Evolutionary conservation across 2,797 vertebrate genomes (phyloP).

Genomic region (Hirundo rustica): DNA sequence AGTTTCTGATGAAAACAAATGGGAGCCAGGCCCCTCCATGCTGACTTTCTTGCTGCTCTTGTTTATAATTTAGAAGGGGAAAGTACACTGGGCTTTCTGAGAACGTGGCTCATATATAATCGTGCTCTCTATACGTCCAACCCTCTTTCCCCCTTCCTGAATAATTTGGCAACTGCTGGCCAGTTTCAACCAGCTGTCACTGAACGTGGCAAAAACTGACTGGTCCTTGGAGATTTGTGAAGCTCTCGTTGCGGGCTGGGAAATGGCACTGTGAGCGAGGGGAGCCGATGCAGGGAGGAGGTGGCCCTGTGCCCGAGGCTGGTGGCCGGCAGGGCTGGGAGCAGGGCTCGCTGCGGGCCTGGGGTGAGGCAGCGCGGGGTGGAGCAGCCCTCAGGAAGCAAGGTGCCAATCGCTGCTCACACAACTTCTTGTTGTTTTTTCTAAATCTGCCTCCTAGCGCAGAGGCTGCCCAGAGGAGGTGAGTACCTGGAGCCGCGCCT

Average conservation of each 20-base stretch:
- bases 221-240: background rate
- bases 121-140: fast-evolving
- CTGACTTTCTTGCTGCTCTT: background rate
- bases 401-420: background rate
- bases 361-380: background rate
- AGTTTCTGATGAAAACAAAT: background rate
- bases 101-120: background rate
- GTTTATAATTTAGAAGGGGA: background rate
- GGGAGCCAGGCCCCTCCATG: background rate
- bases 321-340: background rate
- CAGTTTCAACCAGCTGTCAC: background rate
- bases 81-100: background rate
- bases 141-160: background rate
- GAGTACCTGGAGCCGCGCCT: conserved; percentile 35
- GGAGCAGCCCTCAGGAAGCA: background rate
- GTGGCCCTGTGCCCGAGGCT: fast-evolving
- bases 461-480: conserved; percentile 27
- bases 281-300: background rate
- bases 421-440: conserved; percentile 44
- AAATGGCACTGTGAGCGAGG: background rate
- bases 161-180: background rate
- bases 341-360: background rate
- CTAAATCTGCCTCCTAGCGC: conserved; percentile 3
- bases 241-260: background rate
- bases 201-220: background rate